Base-by-base conservation (phyloP, 2,113 vertebrate genomes). In the Gobius niger region DNA sequence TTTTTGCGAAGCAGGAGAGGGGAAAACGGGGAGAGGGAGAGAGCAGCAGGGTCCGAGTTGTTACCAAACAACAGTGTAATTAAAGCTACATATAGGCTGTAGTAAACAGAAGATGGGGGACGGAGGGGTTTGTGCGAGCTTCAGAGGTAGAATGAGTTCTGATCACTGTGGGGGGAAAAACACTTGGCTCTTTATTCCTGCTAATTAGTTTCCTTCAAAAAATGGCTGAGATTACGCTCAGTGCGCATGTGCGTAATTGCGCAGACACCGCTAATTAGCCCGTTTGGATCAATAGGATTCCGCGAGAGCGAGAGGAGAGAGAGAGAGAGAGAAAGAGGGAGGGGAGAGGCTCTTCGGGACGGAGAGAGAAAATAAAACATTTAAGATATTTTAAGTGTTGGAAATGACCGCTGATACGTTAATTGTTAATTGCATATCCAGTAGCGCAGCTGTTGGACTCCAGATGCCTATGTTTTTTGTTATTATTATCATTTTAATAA, bases 171-270 rank as follows among this genome's bases (percentile, higher is more conserved):
- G 84, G 82, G 86, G 85, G 75, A 86, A 86, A 88, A 90, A 90
- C 89, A 91, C 90, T 96, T 96, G 95, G 96, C 95, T 96, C 96
- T 98, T 98, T 96, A 97, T 98, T 98, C 95, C 95, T 96, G 94
- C 95, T 98, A 98, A 96, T 98, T 98, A 97, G 95, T 98, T 98
- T 98, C 95, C 95, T 96, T 95, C 95, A 95, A 96, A 96, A 91
- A 90, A 91, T 91, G 90, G 90, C 90, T 91, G 90, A 91, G 90
- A 87, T 87, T 86, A 76, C 68, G 78, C 75, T 52, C 59, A 87
- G 79, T 90, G 90, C 90, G 90, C 90, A 91, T 91, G 90, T 86
- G 90, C 89, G 87, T 90, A 84, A 90, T 90, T 91, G 90, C 90
- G 87, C 90, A 90, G 90, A 85, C 88, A 81, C 81, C 87, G 87